These are phyloP conservation scores for Lycocerus yunnanus DNA, from an alignment of 2,888 invertebrate genomes.

Conservation along the genomic window DNA sequence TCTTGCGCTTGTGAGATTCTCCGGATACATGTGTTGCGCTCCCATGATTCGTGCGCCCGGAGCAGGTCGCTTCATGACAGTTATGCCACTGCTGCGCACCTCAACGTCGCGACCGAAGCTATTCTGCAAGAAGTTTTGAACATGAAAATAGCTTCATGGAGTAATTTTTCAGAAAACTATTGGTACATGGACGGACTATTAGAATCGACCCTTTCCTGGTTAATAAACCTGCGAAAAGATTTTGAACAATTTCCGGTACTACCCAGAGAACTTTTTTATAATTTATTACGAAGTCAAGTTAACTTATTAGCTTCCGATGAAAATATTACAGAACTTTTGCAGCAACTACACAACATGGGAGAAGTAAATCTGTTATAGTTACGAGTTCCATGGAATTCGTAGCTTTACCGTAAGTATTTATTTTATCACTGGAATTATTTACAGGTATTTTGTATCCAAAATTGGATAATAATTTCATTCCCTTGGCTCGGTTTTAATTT, in stretches of 20 bases:
- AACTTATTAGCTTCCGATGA: slow-evolving; percentile 69
- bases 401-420: too few relatives aligned
- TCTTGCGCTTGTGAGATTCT: too few relatives aligned
- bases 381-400: too few relatives aligned
- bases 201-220: slow-evolving; percentile 60
- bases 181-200: slow-evolving; percentile 62
- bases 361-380: slow-evolving; percentile 57
- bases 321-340: slow-evolving; percentile 65
- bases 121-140: too few relatives aligned
- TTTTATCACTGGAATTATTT: not conserved
- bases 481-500: slow-evolving; percentile 71
- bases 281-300: slow-evolving; percentile 61
- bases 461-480: slow-evolving; percentile 68
- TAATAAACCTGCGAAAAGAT: slow-evolving; percentile 59
- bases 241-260: slow-evolving; percentile 66
- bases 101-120: too few relatives aligned
- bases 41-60: too few relatives aligned
- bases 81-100: too few relatives aligned
- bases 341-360: slow-evolving; percentile 68
- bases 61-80: too few relatives aligned
- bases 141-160: too few relatives aligned
- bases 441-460: slow-evolving; percentile 55
- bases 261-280: slow-evolving; percentile 63
- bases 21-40: too few relatives aligned
- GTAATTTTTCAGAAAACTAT: slow-evolving; percentile 48